These are phyloP conservation scores for Lycopodina hypogea DNA, from an alignment of 37 sponge, comb jelly and placozoan genomes.

Conservation along the genomic window DNA sequence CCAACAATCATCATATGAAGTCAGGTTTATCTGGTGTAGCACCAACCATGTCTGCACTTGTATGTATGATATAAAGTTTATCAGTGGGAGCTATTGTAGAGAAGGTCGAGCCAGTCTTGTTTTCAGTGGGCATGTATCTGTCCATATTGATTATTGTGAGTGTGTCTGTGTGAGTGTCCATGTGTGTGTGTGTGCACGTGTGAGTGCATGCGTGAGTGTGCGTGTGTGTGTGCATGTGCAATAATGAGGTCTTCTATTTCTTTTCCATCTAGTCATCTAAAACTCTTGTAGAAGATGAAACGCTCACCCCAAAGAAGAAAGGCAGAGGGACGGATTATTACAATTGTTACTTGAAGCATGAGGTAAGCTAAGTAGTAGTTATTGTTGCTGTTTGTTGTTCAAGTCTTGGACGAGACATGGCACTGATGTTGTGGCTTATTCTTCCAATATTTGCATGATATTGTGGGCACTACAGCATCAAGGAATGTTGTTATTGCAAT, in stretches of 20 bases:
- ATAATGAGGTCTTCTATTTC: neutral
- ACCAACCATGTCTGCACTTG: too few species aligned
- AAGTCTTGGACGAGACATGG: neutral
- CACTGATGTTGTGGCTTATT: too few species aligned
- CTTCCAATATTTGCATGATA: too few species aligned
- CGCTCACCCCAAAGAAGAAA: neutral
- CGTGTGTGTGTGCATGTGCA: neutral
- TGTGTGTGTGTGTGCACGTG: neutral
- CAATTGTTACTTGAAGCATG: slow-evolving; percentile 38
- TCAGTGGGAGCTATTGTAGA: too few species aligned
- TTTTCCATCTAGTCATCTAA: neutral
- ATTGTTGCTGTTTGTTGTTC: neutral
- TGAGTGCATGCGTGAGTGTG: slow-evolving; percentile 2
- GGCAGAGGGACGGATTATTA: slow-evolving; percentile 32
- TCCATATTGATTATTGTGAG: neutral
- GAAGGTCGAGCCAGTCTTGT: too few species aligned
- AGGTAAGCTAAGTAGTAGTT: neutral
- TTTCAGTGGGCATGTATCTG: too few species aligned
- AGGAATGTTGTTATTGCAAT: too few species aligned
- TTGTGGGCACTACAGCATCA: too few species aligned
- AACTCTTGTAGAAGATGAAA: neutral
- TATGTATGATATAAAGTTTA: too few species aligned
- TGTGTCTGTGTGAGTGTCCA: neutral
- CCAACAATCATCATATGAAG: too few species aligned
- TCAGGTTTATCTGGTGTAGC: too few species aligned